Percentiles rank a stretch among this genome's conserved stretches.
These are phyloP conservation scores for Diplolepis rosae DNA, from an alignment of 2,888 invertebrate genomes.

Conservation along the genomic window DNA sequence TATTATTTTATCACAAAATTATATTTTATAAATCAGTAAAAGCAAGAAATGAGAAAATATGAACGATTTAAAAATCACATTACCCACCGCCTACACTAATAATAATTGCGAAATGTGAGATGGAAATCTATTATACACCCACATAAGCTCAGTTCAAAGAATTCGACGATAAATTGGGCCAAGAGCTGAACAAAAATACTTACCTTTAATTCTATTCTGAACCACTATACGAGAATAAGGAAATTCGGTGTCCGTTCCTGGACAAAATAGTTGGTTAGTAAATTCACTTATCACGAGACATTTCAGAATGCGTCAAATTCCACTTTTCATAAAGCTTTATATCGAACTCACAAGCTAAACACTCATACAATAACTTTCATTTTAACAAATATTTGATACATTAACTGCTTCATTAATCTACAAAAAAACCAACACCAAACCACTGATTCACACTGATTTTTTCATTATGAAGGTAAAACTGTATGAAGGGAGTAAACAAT, in stretches of 20 bases:
- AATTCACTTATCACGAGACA: constrained; percentile 26
- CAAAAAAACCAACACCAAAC: constrained; percentile 3
- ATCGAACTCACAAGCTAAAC: background rate
- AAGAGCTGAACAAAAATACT: constrained; percentile 24
- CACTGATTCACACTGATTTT: too few species aligned
- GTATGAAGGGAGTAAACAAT: too few species aligned
- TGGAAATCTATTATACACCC: background rate
- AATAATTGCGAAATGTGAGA: background rate
- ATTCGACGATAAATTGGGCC: background rate
- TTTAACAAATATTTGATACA: constrained; percentile 33
- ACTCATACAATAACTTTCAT: constrained; percentile 31
- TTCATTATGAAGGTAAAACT: too few species aligned
- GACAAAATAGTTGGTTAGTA: constrained; percentile 19
- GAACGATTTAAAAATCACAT: background rate
- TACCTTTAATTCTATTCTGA: constrained; percentile 58
- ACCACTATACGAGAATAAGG: constrained; percentile 53
- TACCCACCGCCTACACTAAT: background rate
- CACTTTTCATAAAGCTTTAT: background rate
- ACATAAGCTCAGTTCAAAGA: background rate
- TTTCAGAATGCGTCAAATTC: constrained; percentile 20
- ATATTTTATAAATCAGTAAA: background rate
- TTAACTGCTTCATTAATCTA: constrained; percentile 10
- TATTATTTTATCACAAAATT: background rate
- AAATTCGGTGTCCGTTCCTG: constrained; percentile 32
- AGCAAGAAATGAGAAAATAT: constrained; percentile 4